Evolutionary conservation across 2,113 vertebrate genomes (phyloP), one percentile per base, ranked within the genome.

Genomic region (Bubalus kerabau): DNA sequence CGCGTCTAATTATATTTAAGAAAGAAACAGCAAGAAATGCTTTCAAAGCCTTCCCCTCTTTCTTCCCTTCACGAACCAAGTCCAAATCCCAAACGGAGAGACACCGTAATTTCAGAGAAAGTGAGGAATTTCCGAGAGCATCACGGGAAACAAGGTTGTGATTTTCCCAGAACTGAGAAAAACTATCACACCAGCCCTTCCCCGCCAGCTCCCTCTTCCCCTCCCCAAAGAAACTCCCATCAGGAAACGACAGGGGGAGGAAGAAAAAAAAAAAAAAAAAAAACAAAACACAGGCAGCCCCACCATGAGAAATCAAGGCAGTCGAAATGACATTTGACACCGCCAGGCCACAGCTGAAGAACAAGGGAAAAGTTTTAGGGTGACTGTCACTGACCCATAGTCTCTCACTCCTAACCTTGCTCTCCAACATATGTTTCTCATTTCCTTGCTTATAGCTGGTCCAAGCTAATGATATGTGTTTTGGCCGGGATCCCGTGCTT

Each of bases 91-190:
- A 81, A 30, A 96, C 60, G 56, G 15, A 92, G 96, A 97, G 94
- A 98, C 98, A 94, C 97, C 24, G 16, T 96, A 96, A 99, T 99
- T 99, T 99, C 98, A 98, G 99, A 98, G 99, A 99, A 98, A 99
- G 98, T 98, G 98, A 99, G 99, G 99, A 99, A 99, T 99, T 99
- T 99, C 98, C 98, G 98, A 99, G 99, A 99, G 98, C 99, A 99
- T 99, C 99, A 98, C 98, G 98, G 98, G 99, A 99, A 99, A 99
- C 99, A 99, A 98, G 99, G 98, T 99, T 99, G 99, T 98, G 99
- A 99, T 99, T 99, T 99, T 99, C 99, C 99, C 99, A 99, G 99
- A 99, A 99, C 99, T 98, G 98, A 99, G 99, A 99, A 99, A 99
- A 97, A 99, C 94, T 89, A 97, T 97, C 98, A 10, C 81, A 97